These are phyloP conservation scores for cattle (Bos taurus) DNA, from an alignment of 2,113 vertebrate species.

Conservation along the genomic window DNA sequence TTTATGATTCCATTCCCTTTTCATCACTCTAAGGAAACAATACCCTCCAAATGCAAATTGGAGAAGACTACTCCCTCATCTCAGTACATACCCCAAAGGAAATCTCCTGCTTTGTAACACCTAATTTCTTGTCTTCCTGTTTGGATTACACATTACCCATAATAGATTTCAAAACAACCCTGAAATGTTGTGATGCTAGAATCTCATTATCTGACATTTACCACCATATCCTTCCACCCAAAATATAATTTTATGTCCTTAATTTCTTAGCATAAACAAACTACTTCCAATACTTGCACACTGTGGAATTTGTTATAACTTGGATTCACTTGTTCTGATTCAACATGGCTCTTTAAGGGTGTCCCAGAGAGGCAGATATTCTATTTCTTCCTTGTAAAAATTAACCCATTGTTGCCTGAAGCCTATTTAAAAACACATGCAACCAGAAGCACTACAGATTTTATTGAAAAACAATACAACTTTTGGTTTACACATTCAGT, in stretches of 20 bases:
- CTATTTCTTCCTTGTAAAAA: not conserved
- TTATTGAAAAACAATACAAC: not conserved
- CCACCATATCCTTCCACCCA: conserved; percentile 36
- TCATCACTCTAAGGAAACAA: conserved; percentile 39
- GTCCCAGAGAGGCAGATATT: not conserved
- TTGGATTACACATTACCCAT: conserved; percentile 17
- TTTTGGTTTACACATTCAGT: not conserved
- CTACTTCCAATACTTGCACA: not conserved
- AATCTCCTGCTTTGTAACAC: not conserved
- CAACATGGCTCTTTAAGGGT: not conserved
- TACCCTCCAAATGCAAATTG: conserved; percentile 37
- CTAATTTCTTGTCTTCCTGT: conserved; percentile 34
- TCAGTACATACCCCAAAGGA: not conserved
- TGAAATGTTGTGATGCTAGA: conserved; percentile 54
- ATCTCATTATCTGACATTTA: conserved; percentile 55
- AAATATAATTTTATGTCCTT: conserved; percentile 57
- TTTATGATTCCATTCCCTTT: conserved; percentile 44
- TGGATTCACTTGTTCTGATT: not conserved
- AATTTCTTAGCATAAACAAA: conserved; percentile 45
- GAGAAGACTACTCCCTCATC: conserved; percentile 1
- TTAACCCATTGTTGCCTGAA: not conserved
- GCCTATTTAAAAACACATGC: not conserved
- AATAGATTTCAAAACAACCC: conserved; percentile 51
- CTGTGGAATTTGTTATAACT: not conserved
- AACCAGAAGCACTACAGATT: not conserved